phyloP scores from a whole-genome alignment of 1,140 invertebrate species.

The Ditylenchus dipsaci region DNA sequence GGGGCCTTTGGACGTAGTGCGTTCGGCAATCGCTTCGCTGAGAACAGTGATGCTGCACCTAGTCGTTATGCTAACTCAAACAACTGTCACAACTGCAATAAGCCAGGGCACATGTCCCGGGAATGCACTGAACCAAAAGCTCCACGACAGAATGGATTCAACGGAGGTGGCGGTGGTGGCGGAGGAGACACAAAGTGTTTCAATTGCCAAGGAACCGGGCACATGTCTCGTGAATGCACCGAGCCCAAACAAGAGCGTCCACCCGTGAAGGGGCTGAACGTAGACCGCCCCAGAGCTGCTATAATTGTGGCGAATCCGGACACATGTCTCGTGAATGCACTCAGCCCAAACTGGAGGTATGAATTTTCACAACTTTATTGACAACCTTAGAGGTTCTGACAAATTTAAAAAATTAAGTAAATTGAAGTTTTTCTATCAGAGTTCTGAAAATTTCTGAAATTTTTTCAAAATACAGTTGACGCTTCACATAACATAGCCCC shows the following conservation, averaged over 20 bases:
- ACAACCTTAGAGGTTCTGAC: too few relatives aligned
- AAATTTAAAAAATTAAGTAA: too few relatives aligned
- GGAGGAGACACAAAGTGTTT: slow-evolving; percentile 40
- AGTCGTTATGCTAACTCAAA: too few relatives aligned
- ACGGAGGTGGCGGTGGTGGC: neutral
- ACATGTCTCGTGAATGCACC: slow-evolving; percentile 65
- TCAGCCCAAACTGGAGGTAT: neutral
- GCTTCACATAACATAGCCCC: too few relatives aligned
- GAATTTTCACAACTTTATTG: too few relatives aligned
- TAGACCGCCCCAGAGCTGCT: slow-evolving; percentile 40
- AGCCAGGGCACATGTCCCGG: neutral
- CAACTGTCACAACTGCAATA: neutral
- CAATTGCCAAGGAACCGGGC: slow-evolving; percentile 62
- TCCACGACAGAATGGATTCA: neutral
- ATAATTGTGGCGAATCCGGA: slow-evolving; percentile 59
- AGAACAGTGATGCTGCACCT: too few relatives aligned
- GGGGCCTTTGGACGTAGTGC: too few relatives aligned
- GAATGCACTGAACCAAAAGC: neutral
- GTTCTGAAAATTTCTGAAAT: too few relatives aligned
- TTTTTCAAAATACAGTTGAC: too few relatives aligned
- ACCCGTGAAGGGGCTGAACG: neutral
- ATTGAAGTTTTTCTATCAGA: too few relatives aligned
- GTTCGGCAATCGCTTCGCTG: too few relatives aligned
- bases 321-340: slow-evolving; percentile 67
- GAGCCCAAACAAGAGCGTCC: neutral